Evolutionary conservation across 2,888 invertebrate genomes (phyloP), one percentile per base, ranked within the genome.

Genomic region (Drosophila eohydei): DNA sequence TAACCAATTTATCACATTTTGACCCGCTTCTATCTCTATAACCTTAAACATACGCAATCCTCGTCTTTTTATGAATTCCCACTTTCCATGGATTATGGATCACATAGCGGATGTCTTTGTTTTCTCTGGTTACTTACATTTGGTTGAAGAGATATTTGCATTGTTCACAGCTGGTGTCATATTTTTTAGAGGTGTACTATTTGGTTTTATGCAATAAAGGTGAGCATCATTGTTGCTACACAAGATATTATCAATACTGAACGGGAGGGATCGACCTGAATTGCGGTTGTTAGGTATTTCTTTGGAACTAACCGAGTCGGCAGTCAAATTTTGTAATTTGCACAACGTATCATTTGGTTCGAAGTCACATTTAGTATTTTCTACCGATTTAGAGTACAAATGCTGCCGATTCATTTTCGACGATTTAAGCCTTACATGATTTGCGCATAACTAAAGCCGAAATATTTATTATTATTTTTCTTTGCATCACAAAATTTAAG

Each of bases 241-340:
- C 57, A 78, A 50, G 12, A 74, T 74, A 41, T 78, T 74, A 2
- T 74, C 74, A 54, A 74, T 74, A 66, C 74, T 74, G 60, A 74
- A 74, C 14, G 74, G 57, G 12, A 51, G 48, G 21, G 43, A 34
- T 16, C 41, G 48, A 9, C 28, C 30, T 12, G 44, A n/a, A 14
- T 51, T 56, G 26, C 28, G 44, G 5, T 16, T 58, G 21, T 57
- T 55, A 1, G 32, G 5, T 28, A 16, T 43, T 0, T 43, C 78
- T 32, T 71, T 52, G 9, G 30, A n/a, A 1, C 11, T 21, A 2
- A 21, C 21, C 2, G 12, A 32, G 43, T 58, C 26, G 1, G 14
- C 14, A 14, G 32, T 14, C 46, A 46, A 12, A 26, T 36, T 55
- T 44, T 36, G 26, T 32, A 11, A 30, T 21, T 54, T 50, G 41